phyloP scores from a whole-genome alignment of 2,113 vertebrate species.

The Rana temporaria region DNA sequence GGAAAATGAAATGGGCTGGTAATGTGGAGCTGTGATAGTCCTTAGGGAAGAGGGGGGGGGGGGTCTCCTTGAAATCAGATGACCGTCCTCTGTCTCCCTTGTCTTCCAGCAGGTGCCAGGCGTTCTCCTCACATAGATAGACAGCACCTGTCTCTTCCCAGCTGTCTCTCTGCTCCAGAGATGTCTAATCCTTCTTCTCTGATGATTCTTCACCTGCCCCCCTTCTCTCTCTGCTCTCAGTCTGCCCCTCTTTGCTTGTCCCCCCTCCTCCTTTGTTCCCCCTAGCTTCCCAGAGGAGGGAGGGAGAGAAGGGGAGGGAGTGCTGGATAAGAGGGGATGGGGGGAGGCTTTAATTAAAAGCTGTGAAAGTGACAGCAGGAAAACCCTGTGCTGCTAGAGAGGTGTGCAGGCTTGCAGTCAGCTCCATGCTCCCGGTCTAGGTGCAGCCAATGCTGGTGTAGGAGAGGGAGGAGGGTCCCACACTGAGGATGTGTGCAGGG shows the following conservation, averaged over 20 bases:
- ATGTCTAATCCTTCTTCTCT: neutral
- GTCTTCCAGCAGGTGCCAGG: constrained; percentile 32
- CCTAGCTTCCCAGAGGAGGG: constrained; percentile 41
- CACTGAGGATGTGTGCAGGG: constrained; percentile 23
- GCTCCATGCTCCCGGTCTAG: neutral
- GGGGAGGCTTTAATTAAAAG: constrained; percentile 42
- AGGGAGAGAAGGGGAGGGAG: constrained; percentile 7
- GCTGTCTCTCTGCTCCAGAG: constrained; percentile 23
- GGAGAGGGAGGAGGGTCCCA: constrained; percentile 14
- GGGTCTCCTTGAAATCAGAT: neutral
- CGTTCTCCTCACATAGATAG: constrained; percentile 1
- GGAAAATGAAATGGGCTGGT: constrained; percentile 5
- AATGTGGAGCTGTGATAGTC: constrained; percentile 4
- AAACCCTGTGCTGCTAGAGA: neutral
- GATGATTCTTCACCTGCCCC: constrained; percentile 33
- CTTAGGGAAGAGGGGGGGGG: neutral
- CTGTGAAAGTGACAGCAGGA: constrained; percentile 31
- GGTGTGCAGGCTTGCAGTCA: neutral
- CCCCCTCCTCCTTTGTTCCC: neutral
- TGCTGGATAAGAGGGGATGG: neutral
- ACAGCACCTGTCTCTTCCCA: constrained; percentile 26
- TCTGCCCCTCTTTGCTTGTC: constrained; percentile 6
- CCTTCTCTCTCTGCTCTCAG: too few relatives aligned
- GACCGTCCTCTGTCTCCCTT: constrained; percentile 6
- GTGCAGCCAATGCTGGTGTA: neutral